Evolutionary conservation across 2,113 vertebrate species (phyloP).

Genomic region (Herpailurus yagouaroundi): DNA sequence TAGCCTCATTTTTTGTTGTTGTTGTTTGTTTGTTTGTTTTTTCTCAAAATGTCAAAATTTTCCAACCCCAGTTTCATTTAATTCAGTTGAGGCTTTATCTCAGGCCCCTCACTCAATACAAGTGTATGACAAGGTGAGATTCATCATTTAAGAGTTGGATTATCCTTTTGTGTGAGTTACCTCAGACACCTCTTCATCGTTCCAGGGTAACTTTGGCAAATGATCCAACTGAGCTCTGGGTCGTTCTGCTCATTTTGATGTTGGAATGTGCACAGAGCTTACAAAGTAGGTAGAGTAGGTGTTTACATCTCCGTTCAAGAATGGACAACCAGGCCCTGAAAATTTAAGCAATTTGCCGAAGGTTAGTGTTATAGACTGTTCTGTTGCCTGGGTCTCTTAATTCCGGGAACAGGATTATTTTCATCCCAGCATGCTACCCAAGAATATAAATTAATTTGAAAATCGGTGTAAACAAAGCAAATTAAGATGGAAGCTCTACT

Average conservation of each 20-base stretch:
- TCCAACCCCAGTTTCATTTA: background rate
- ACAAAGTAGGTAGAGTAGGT: background rate
- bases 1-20: background rate
- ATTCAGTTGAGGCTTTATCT: background rate
- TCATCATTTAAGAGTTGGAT: background rate
- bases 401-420: constrained; percentile 43
- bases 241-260: background rate
- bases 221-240: background rate
- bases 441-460: constrained; percentile 59
- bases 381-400: constrained; percentile 24
- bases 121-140: accelerated
- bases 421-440: background rate
- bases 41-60: background rate
- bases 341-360: background rate
- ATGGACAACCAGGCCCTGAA: background rate
- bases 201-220: background rate
- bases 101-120: background rate
- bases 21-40: background rate
- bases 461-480: constrained; percentile 67
- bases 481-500: constrained; percentile 63
- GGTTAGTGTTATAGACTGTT: background rate
- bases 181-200: background rate
- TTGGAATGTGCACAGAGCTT: background rate
- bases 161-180: background rate
- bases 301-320: background rate